These are phyloP conservation scores for Nyctibius bracteatus DNA, from an alignment of 2,113 vertebrate genomes.

Conservation along the genomic window DNA sequence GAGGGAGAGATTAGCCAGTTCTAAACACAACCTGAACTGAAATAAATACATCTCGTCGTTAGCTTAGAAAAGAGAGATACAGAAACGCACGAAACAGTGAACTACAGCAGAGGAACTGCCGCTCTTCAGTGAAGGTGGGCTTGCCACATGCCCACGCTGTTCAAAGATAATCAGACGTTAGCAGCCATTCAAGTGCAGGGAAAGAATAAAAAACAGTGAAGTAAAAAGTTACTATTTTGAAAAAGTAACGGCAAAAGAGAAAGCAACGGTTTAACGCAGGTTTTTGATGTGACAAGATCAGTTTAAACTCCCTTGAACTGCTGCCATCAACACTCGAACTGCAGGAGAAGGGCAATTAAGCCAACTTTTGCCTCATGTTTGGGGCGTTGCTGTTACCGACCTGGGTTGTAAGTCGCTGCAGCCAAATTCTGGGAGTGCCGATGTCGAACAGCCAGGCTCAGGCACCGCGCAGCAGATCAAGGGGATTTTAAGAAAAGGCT, in stretches of 20 bases:
- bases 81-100: background rate
- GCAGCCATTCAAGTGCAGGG: background rate
- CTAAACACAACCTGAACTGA: constrained; percentile 30
- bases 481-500: constrained; percentile 4
- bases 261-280: background rate
- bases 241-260: background rate
- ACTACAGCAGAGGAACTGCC: background rate
- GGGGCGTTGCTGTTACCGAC: background rate
- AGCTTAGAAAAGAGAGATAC: background rate
- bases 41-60: background rate
- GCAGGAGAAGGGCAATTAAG: background rate
- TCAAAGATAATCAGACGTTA: background rate
- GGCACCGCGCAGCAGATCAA: background rate
- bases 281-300: background rate
- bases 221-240: background rate
- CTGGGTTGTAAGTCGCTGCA: background rate
- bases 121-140: background rate
- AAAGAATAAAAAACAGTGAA: background rate
- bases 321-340: background rate
- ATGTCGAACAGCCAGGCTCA: background rate
- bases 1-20: constrained; percentile 39
- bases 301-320: background rate
- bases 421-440: background rate
- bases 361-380: background rate
- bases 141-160: background rate